These are phyloP conservation scores for Meghimatium bilineatum DNA, from an alignment of 2,888 invertebrate species.

Conservation along the genomic window DNA sequence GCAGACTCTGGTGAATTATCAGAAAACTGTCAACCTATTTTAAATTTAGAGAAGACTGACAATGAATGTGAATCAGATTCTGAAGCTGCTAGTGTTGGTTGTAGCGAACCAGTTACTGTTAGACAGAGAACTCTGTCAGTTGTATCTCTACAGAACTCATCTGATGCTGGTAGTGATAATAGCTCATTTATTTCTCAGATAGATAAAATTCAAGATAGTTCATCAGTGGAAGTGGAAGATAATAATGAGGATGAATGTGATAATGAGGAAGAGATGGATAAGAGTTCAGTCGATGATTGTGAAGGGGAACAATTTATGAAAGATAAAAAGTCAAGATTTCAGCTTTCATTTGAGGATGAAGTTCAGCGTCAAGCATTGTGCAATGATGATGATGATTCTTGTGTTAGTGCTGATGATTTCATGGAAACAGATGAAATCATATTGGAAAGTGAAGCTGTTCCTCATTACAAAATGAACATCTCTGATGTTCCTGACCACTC, in stretches of 20 bases:
- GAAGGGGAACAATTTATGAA: neutral
- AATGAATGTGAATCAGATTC: slow-evolving; percentile 47
- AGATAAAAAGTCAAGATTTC: slow-evolving; percentile 1
- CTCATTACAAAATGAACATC: neutral
- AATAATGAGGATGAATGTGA: slow-evolving; percentile 1
- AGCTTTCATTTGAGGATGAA: slow-evolving; percentile 25
- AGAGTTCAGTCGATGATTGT: slow-evolving; percentile 10
- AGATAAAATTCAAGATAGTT: slow-evolving; percentile 18
- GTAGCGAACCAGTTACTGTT: slow-evolving; percentile 20
- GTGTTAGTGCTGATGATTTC: slow-evolving; percentile 34
- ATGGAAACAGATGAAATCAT: slow-evolving; percentile 37
- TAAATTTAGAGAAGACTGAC: slow-evolving; percentile 44
- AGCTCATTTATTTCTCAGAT: slow-evolving; percentile 19
- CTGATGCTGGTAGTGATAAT: slow-evolving; percentile 35
- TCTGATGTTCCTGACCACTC: neutral
- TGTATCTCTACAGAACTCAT: slow-evolving; percentile 28
- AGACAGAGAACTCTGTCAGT: slow-evolving; percentile 37
- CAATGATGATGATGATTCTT: neutral
- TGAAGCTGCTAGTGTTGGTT: slow-evolving; percentile 6
- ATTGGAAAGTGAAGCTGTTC: slow-evolving; percentile 11
- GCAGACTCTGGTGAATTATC: neutral
- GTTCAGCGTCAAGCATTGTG: neutral
- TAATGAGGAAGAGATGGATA: slow-evolving; percentile 15
- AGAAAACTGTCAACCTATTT: slow-evolving; percentile 31
- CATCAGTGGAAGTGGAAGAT: slow-evolving; percentile 21